These are phyloP conservation scores for Odocoileus hemionus DNA, from an alignment of 2,113 vertebrate species.

Conservation along the genomic window DNA sequence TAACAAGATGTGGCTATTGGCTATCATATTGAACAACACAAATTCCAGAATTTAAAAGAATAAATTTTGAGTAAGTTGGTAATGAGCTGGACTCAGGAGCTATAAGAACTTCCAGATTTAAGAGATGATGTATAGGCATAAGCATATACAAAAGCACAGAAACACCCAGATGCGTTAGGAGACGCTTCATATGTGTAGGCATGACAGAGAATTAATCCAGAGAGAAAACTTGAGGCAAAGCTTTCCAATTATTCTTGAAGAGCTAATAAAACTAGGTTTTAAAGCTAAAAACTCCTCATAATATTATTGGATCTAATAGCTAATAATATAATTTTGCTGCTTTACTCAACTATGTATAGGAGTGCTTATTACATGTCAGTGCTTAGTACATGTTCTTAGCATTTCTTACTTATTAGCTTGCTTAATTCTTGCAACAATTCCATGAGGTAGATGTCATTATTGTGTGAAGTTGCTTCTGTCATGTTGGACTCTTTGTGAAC, in stretches of 20 bases:
- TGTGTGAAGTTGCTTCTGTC: neutral
- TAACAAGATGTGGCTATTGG: neutral
- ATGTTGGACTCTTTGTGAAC: neutral
- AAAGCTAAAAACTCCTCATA: neutral
- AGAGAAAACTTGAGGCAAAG: neutral
- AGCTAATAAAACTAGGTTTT: neutral
- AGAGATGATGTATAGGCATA: neutral
- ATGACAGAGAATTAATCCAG: neutral
- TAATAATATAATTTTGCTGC: neutral
- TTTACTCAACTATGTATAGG: neutral
- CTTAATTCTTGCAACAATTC: neutral
- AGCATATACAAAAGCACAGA: neutral
- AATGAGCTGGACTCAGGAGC: neutral
- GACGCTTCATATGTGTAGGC: neutral
- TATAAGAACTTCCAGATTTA: neutral
- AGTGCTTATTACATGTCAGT: neutral
- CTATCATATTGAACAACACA: neutral
- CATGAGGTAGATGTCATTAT: neutral
- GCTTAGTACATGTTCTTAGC: neutral
- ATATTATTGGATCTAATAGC: neutral
- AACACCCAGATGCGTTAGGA: neutral
- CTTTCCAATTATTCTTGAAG: neutral
- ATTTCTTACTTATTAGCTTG: neutral
- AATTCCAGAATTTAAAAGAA: neutral
- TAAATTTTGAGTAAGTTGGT: neutral